Evolutionary conservation across 37 sponge, comb jelly and placozoan genomes (phyloP).

Genomic region (Cliona cf. orientalis): DNA sequence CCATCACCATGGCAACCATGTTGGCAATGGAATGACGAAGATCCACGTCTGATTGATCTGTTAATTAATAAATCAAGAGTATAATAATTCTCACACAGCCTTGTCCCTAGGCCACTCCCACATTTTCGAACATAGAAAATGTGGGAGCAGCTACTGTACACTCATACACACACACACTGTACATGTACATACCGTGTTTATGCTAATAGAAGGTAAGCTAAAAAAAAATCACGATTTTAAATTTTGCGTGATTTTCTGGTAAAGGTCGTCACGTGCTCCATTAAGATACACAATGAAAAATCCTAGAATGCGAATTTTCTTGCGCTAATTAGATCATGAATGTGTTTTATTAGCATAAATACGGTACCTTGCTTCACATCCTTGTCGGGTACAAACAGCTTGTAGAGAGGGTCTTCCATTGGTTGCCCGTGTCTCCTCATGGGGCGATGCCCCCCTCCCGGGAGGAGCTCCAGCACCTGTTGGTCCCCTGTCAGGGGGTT

Average conservation of each 20-base stretch:
- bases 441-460: constrained; percentile 30
- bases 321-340: too few relatives aligned
- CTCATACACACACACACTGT: neutral
- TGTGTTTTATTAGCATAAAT: too few relatives aligned
- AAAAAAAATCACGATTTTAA: too few relatives aligned
- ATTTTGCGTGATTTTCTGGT: too few relatives aligned
- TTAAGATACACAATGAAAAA: too few relatives aligned
- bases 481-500: constrained; percentile 57
- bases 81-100: neutral
- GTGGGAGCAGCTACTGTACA: neutral
- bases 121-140: constrained; percentile 5
- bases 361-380: constrained; percentile 21
- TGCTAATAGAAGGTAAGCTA: too few relatives aligned
- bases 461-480: constrained; percentile 32
- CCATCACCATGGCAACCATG: constrained; percentile 76
- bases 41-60: constrained; percentile 82
- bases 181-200: constrained; percentile 40
- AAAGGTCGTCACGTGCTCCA: too few relatives aligned
- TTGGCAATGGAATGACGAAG: constrained; percentile 76
- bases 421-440: constrained; percentile 2
- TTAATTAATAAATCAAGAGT: neutral
- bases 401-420: constrained; percentile 55
- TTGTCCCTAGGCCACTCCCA: neutral
- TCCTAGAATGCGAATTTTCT: too few relatives aligned
- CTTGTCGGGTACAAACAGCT: constrained; percentile 55